Percentiles rank a stretch among this genome's conserved stretches.
phyloP scores from a whole-genome alignment of 2,888 invertebrate genomes.

The Sclerodermus sp. region DNA sequence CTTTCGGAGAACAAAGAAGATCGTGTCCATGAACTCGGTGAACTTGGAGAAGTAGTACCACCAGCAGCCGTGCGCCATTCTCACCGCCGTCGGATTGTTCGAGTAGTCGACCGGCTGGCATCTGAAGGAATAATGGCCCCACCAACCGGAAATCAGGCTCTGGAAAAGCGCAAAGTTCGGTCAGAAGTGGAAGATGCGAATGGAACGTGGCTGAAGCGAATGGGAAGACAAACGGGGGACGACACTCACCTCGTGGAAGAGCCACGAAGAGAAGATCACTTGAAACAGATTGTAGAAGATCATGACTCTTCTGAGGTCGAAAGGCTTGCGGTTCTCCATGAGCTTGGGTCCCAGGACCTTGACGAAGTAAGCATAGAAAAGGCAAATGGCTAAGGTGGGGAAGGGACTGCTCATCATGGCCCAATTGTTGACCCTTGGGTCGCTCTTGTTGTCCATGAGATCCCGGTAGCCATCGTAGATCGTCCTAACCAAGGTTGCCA shows the following conservation, averaged over 20 bases:
- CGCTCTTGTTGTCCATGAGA: constrained; percentile 83
- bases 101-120: constrained; percentile 86
- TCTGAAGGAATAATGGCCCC: constrained; percentile 70
- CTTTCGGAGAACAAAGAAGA: constrained; percentile 93
- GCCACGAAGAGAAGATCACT: constrained; percentile 74
- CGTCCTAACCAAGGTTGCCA: constrained; percentile 64
- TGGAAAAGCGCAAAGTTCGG: too few species aligned
- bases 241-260: constrained; percentile 70
- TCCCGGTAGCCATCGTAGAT: constrained; percentile 71
- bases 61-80: constrained; percentile 85
- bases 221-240: too few species aligned
- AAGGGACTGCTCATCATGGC: constrained; percentile 80
- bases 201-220: not conserved
- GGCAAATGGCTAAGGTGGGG: constrained; percentile 75
- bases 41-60: constrained; percentile 95
- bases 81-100: constrained; percentile 65
- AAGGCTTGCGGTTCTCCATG: constrained; percentile 86
- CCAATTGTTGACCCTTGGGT: constrained; percentile 79
- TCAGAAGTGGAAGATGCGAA: too few species aligned
- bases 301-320: constrained; percentile 72
- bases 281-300: constrained; percentile 84
- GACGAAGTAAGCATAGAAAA: constrained; percentile 74
- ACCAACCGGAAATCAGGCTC: constrained; percentile 69
- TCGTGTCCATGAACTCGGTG: constrained; percentile 90
- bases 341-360: constrained; percentile 77